Conservation (phyloP, 2,888 invertebrate genomes). For the Oligia fasciuncula region DNA sequence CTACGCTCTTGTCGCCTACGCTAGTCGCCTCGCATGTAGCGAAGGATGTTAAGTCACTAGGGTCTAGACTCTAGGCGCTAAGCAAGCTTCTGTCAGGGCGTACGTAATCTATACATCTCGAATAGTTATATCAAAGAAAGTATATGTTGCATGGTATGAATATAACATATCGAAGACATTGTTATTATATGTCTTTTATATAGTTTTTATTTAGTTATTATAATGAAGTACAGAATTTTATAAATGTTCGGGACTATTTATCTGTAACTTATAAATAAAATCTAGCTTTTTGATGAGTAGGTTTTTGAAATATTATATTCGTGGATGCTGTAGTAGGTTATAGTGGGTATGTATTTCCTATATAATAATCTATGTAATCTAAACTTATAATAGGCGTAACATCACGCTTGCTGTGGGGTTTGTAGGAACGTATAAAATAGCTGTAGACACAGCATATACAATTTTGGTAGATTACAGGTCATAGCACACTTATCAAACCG, state of each 20-base stretch:
- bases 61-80: background rate
- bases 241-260: constrained; percentile 10
- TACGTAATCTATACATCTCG: background rate
- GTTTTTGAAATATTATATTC: background rate
- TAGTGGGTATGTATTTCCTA: background rate
- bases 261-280: background rate
- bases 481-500: no score
- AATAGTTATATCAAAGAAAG: constrained; percentile 14
- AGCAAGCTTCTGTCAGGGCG: background rate
- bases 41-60: no score
- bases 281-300: background rate
- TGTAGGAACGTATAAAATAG: background rate
- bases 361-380: background rate
- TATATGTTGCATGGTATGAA: constrained; percentile 35
- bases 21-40: no score
- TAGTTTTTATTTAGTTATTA: constrained; percentile 19
- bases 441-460: background rate
- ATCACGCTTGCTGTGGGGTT: constrained; percentile 7
- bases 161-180: constrained; percentile 55
- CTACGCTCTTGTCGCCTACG: no score
- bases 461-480: background rate
- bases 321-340: background rate
- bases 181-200: constrained; percentile 39
- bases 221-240: constrained; percentile 1
- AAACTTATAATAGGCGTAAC: background rate